Evolutionary conservation across 2,113 vertebrate genomes (phyloP).

Genomic region (Apistogramma diplotaenia): DNA sequence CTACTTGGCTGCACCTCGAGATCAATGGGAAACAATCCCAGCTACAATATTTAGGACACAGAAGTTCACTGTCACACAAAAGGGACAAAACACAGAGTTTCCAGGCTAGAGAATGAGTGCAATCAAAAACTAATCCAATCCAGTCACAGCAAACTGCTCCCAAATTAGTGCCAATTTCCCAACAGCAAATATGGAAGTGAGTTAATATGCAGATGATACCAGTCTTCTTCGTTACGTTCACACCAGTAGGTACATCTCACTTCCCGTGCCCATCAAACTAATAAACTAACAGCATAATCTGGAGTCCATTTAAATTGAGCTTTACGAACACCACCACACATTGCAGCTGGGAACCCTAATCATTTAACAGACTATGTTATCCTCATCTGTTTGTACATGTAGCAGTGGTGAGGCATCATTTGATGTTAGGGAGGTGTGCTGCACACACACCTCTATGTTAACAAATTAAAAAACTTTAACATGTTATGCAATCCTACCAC

Average conservation of each 20-base stretch:
- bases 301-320: background rate
- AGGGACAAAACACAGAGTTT: too few relatives aligned
- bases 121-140: too few relatives aligned
- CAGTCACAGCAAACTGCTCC: too few relatives aligned
- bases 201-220: background rate
- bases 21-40: too few relatives aligned
- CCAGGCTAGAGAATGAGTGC: too few relatives aligned
- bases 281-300: background rate
- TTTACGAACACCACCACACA: background rate
- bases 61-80: too few relatives aligned
- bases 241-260: background rate
- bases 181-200: background rate
- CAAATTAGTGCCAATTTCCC: background rate
- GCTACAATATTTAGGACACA: too few relatives aligned
- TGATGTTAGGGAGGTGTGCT: background rate
- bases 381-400: background rate
- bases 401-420: background rate
- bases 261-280: background rate
- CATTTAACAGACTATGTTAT: background rate
- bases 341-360: background rate
- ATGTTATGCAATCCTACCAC: too few relatives aligned
- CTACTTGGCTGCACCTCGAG: too few relatives aligned
- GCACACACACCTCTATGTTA: background rate
- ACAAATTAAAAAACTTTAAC: background rate
- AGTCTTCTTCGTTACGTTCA: background rate